A percentile compares a stretch with the other conserved stretches of the same genome.
phyloP scores from a whole-genome alignment of 2,888 invertebrate species.

The Sphinx pinastri region DNA sequence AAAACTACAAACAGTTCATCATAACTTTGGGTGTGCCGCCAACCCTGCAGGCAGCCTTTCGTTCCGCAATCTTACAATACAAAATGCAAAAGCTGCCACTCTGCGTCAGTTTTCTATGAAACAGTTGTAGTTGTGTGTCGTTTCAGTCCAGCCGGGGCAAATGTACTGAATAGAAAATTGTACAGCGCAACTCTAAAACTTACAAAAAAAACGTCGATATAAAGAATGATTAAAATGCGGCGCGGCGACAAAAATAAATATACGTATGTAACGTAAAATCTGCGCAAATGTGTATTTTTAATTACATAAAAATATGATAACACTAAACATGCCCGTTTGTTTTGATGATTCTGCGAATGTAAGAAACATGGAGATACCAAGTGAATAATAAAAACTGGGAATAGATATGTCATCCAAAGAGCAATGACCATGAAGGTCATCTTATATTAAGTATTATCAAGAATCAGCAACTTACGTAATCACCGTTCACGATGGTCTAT shows the following conservation, averaged over 20 bases:
- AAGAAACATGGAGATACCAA: slow-evolving; percentile 27
- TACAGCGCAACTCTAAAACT: no score
- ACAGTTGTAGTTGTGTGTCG: no score
- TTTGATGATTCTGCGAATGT: slow-evolving; percentile 10
- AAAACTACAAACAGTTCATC: no score
- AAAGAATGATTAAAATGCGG: not conserved
- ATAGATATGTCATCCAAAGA: slow-evolving; percentile 41
- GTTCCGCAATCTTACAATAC: no score
- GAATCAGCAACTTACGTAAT: slow-evolving; percentile 69
- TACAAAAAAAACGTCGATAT: not conserved
- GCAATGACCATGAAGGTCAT: slow-evolving; percentile 71
- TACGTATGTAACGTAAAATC: slow-evolving; percentile 18
- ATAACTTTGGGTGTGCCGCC: no score
- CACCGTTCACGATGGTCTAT: slow-evolving; percentile 56
- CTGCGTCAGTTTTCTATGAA: no score
- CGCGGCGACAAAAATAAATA: not conserved
- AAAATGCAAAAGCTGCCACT: no score
- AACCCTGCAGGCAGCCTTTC: no score
- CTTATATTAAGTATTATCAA: slow-evolving; percentile 47
- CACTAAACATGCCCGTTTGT: slow-evolving; percentile 36
- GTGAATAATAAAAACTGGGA: not conserved
- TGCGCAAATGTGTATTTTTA: slow-evolving; percentile 15
- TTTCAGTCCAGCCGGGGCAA: no score
- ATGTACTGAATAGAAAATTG: no score
- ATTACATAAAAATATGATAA: slow-evolving; percentile 30